Evolutionary conservation across 2,113 vertebrate genomes (phyloP).

Genomic region (Pseudorhombus dupliciocellatus): DNA sequence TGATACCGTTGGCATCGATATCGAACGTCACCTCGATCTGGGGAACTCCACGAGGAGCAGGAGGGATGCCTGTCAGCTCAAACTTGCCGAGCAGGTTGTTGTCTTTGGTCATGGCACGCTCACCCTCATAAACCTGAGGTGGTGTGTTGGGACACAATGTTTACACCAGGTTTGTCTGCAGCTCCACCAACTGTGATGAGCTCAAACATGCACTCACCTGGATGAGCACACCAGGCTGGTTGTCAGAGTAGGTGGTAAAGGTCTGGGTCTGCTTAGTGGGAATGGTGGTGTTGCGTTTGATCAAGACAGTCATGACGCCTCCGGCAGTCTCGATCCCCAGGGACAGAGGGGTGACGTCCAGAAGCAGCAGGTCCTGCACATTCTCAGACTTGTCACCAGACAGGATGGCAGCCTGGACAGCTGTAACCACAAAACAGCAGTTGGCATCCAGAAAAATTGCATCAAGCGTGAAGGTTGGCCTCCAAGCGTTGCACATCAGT

Average conservation of each 20-base stretch:
- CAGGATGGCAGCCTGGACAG: slow-evolving; percentile 84
- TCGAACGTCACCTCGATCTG: slow-evolving; percentile 86
- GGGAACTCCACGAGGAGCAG: slow-evolving; percentile 83
- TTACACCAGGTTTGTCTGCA: not conserved
- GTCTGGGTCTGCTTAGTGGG: slow-evolving; percentile 85
- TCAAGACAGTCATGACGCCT: slow-evolving; percentile 85
- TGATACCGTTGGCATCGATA: slow-evolving; percentile 85
- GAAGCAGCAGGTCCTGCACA: slow-evolving; percentile 82
- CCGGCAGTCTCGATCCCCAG: slow-evolving; percentile 84
- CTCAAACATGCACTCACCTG: slow-evolving; percentile 61
- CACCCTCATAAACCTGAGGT: slow-evolving; percentile 81
- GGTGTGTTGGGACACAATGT: not conserved
- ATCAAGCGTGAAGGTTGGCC: not conserved
- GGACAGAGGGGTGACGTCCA: slow-evolving; percentile 84
- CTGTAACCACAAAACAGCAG: slow-evolving; percentile 30
- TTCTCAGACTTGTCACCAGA: slow-evolving; percentile 85
- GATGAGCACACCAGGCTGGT: slow-evolving; percentile 84
- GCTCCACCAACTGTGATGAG: not conserved
- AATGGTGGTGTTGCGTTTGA: slow-evolving; percentile 86
- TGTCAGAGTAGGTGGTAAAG: slow-evolving; percentile 84
- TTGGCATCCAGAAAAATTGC: not conserved
- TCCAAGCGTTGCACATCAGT: slow-evolving; percentile 19
- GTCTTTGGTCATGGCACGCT: slow-evolving; percentile 84
- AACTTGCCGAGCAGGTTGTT: slow-evolving; percentile 86
- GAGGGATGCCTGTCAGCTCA: slow-evolving; percentile 83